These are phyloP conservation scores for Pteromalus puparum DNA, from an alignment of 1,140 invertebrate genomes.

Conservation along the genomic window DNA sequence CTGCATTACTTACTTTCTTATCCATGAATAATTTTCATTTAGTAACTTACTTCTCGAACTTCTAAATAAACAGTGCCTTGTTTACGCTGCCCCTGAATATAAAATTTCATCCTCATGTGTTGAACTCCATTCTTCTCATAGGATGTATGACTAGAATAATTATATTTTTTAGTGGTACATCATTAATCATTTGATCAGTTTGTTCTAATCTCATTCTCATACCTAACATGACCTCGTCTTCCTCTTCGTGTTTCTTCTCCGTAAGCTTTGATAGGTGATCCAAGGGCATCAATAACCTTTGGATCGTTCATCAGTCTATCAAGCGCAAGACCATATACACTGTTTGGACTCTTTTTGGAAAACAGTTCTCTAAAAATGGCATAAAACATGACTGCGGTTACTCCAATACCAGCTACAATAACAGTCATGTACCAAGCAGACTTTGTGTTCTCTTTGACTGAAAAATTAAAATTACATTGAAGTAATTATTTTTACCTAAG, in stretches of 20 bases:
- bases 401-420: constrained; percentile 85
- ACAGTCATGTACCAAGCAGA: constrained; percentile 88
- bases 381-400: constrained; percentile 88
- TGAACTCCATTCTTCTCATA: constrained; percentile 85
- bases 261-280: constrained; percentile 90
- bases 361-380: constrained; percentile 90
- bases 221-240: constrained; percentile 77
- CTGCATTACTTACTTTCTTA: background rate
- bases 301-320: constrained; percentile 83
- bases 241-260: constrained; percentile 90
- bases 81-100: constrained; percentile 87
- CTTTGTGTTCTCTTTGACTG: constrained; percentile 91
- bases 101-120: constrained; percentile 92
- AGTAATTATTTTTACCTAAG: constrained; percentile 25
- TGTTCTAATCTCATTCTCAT: constrained; percentile 57
- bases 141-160: constrained; percentile 79
- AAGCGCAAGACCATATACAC: constrained; percentile 87
- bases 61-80: constrained; percentile 91
- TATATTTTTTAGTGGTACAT: background rate
- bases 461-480: constrained; percentile 53
- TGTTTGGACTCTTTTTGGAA: constrained; percentile 90
- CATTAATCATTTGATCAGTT: background rate
- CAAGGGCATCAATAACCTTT: constrained; percentile 84
- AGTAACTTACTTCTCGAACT: constrained; percentile 83
- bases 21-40: background rate